Evolutionary conservation across 2,797 vertebrate species (phyloP).

Genomic region (Cryptoprocta ferox): DNA sequence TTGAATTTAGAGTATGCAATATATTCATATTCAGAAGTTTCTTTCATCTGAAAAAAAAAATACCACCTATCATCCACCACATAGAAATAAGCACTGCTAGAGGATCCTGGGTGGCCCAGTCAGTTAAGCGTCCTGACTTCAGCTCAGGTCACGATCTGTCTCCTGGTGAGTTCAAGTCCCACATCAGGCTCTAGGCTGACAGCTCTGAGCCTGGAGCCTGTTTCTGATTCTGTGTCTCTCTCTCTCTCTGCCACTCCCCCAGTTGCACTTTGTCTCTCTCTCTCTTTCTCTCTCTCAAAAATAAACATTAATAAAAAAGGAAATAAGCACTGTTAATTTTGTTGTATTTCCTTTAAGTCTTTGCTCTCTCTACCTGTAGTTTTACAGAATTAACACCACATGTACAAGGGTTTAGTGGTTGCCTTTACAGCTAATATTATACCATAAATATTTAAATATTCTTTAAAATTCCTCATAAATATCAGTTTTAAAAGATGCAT

Average conservation of each 20-base stretch:
- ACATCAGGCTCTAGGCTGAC: too few species aligned
- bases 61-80: background rate
- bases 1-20: background rate
- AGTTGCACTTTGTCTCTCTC: too few species aligned
- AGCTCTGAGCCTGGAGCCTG: too few species aligned
- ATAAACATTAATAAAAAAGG: background rate
- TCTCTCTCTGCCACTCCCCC: too few species aligned
- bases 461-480: background rate
- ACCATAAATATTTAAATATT: background rate
- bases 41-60: background rate
- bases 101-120: too few species aligned
- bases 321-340: background rate
- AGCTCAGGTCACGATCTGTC: too few species aligned
- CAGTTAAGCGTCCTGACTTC: too few species aligned
- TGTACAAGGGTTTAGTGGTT: background rate
- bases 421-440: background rate
- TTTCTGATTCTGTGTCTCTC: too few species aligned
- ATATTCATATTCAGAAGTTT: background rate
- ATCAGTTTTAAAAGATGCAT: background rate
- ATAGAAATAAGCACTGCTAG: background rate
- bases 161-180: too few species aligned
- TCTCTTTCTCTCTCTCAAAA: too few species aligned
- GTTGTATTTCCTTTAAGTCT: background rate
- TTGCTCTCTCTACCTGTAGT: background rate
- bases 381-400: background rate